Base-by-base conservation (phyloP, 1,140 invertebrate genomes). In the Orussus abietinus region DNA sequence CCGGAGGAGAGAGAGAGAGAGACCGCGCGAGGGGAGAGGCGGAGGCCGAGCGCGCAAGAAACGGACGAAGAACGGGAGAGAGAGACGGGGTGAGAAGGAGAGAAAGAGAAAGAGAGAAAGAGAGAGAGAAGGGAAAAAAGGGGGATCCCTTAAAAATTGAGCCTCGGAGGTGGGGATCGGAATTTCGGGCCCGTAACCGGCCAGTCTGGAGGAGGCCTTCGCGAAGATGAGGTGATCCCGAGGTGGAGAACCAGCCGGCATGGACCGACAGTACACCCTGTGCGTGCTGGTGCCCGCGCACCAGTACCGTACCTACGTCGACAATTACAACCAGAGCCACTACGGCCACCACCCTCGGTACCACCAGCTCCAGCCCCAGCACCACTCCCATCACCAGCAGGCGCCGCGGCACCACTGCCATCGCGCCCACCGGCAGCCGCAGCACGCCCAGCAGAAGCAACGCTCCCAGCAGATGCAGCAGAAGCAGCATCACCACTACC, bases 231-330 rank as follows among this genome's bases (percentile, higher is more conserved):
- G 70, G 65, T 68, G 66, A 72, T 56, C 47, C 49, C 50, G 20
- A 32, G 25, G n/a, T 7, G 15, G 33, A 31, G 38, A 38, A 55
- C 30, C 55, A 47, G 39, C 54, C 61, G 66, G 66, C 55, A 73
- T 73, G 70, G 70, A 72, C 64, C 69, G 66, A 52, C 70, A 73
- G 66, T 73, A 69, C 55, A 69, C 70, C 18, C 60, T 73, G 41
- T 73, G 70, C 45, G 62, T 73, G 60, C 69, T 73, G 39, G 69
- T 73, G 59, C 70, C 70, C 53, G 69, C 68, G 43, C 64, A 73
- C 40, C 68, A 71, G 49, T 72, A 72, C 46, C 66, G 66, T 44
- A 68, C 51, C 28, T 73, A 71, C 45, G 53, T 70, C 28, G 63
- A 73, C 45, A 53, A 26, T 43, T 53, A 50, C 29, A 49, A 46